Evolutionary conservation across 2,797 vertebrate species (phyloP).

Genomic region (Megalops cyprinoides): DNA sequence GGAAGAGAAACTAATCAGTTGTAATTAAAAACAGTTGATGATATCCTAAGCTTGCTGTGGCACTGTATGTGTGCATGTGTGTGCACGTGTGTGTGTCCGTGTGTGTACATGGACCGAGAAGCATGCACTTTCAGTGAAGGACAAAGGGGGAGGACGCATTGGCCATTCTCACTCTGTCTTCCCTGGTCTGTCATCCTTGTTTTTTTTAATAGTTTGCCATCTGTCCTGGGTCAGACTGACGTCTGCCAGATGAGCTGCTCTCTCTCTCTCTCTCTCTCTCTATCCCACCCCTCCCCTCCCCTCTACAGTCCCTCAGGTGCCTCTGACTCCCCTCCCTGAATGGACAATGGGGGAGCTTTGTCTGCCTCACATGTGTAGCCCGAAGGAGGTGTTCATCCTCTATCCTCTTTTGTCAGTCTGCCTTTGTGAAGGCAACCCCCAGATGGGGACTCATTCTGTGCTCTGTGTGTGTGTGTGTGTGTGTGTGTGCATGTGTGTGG

Average conservation of each 20-base stretch:
- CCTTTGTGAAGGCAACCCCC: conserved; percentile 6
- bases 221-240: conserved; percentile 5
- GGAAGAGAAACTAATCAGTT: not conserved
- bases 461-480: too few species aligned
- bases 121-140: not conserved
- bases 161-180: not conserved
- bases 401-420: not conserved
- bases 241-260: not conserved
- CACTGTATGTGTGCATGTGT: not conserved
- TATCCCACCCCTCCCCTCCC: not conserved
- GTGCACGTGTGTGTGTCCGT: not conserved
- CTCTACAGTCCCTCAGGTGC: not conserved
- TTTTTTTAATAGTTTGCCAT: conserved; percentile 6
- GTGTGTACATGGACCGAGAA: not conserved
- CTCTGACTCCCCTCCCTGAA: not conserved
- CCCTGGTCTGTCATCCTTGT: not conserved
- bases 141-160: not conserved
- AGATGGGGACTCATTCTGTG: not conserved
- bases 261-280: not conserved
- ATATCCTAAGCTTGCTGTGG: not conserved
- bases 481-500: too few species aligned
- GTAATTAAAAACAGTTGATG: not conserved
- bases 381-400: not conserved
- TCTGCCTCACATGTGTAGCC: not conserved
- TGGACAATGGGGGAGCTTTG: not conserved